phyloP scores from a whole-genome alignment of 2,113 vertebrate genomes.

The Muntiacus reevesi region DNA sequence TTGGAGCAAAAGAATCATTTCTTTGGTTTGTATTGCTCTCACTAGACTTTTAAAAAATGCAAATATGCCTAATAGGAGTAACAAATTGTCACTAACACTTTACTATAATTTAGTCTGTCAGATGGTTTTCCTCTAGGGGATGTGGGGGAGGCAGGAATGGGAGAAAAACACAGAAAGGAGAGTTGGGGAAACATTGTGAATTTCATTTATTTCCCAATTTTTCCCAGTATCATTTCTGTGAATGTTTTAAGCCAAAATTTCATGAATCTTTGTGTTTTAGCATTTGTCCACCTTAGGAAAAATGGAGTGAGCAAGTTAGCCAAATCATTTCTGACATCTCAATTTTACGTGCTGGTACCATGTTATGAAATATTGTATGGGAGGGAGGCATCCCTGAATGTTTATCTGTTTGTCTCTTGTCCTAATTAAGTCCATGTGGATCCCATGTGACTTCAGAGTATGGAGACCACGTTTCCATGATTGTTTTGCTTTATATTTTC shows the following conservation, averaged over 20 bases:
- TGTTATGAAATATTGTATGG: slow-evolving; percentile 17
- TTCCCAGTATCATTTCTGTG: neutral
- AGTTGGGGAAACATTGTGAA: neutral
- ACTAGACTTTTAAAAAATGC: neutral
- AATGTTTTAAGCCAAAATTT: slow-evolving; percentile 26
- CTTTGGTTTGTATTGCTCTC: neutral
- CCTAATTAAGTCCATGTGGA: slow-evolving; percentile 48
- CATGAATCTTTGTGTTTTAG: neutral
- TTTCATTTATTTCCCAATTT: slow-evolving; percentile 30
- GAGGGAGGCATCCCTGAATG: neutral
- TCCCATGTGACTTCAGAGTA: slow-evolving; percentile 20
- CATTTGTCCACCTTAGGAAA: slow-evolving; percentile 35
- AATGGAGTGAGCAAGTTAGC: neutral
- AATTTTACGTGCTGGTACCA: neutral
- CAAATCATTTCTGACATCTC: neutral
- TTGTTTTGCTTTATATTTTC: neutral
- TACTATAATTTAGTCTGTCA: slow-evolving; percentile 12
- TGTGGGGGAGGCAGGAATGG: neutral
- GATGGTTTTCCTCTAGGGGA: neutral
- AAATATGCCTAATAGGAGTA: neutral
- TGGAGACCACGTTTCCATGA: neutral
- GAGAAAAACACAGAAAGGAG: neutral
- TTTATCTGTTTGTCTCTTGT: slow-evolving; percentile 51
- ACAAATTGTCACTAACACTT: neutral
- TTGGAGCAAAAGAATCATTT: neutral